A percentile compares a stretch with the other conserved stretches of the same genome.
Evolutionary conservation across 2,888 invertebrate species (phyloP).

Genomic region (Drymonia ruficornis): DNA sequence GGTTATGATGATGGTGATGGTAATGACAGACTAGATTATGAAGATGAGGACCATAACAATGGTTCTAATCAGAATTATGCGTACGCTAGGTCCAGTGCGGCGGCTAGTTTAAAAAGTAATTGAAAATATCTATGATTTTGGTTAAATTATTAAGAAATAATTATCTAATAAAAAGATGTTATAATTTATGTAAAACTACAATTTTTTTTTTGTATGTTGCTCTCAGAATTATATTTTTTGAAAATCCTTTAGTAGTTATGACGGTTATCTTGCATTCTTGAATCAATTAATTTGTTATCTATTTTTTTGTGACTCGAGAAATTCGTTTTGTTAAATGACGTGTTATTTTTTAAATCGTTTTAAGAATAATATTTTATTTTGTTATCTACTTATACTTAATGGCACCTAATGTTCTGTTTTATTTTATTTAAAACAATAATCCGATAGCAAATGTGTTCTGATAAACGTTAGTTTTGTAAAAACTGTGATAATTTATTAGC

Average conservation of each 20-base stretch:
- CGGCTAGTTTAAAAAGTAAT: slow-evolving; percentile 36
- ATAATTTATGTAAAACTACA: no score
- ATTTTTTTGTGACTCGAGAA: no score
- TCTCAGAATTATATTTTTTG: no score
- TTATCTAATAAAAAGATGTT: no score
- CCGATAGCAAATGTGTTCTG: not conserved
- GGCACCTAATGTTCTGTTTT: not conserved
- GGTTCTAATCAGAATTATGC: slow-evolving; percentile 36
- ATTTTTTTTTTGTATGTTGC: no score
- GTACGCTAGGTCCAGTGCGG: slow-evolving; percentile 42
- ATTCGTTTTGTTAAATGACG: not conserved
- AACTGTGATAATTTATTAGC: not conserved
- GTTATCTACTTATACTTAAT: not conserved
- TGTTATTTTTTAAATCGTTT: not conserved
- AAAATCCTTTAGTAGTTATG: no score
- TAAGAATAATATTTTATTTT: not conserved
- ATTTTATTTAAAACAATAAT: not conserved
- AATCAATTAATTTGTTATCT: no score
- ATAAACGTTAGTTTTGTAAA: not conserved
- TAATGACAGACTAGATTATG: slow-evolving; percentile 39
- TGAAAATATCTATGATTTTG: slow-evolving; percentile 8
- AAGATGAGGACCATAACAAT: slow-evolving; percentile 45
- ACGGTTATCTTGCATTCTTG: no score
- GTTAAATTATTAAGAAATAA: not conserved
- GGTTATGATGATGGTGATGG: slow-evolving; percentile 50